Evolutionary conservation across 2,113 vertebrate genomes (phyloP).

Genomic region (Nycticebus coucang): DNA sequence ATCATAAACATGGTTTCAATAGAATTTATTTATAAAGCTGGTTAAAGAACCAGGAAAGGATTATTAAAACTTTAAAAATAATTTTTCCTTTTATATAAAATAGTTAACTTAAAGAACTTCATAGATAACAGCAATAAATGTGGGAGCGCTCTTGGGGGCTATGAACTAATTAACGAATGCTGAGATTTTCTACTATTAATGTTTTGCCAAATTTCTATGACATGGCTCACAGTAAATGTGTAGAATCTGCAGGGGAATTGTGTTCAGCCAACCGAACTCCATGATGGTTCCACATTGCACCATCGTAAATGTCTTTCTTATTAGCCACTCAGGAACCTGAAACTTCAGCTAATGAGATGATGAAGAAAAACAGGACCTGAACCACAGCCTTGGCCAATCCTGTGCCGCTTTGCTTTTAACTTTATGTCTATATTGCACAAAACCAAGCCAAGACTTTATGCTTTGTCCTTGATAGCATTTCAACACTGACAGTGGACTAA

Average conservation of each 20-base stretch:
- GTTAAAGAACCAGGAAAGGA: constrained; percentile 29
- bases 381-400: neutral
- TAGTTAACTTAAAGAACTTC: constrained; percentile 43
- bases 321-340: neutral
- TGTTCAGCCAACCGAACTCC: neutral
- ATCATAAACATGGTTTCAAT: constrained; percentile 70
- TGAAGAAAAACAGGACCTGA: neutral
- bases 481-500: neutral
- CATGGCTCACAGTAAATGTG: neutral
- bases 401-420: neutral
- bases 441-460: neutral
- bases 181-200: neutral
- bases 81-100: constrained; percentile 42
- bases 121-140: constrained; percentile 37
- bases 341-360: neutral
- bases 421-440: neutral
- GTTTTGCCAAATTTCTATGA: neutral
- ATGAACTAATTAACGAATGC: neutral
- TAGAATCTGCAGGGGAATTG: neutral
- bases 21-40: constrained; percentile 74
- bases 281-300: neutral
- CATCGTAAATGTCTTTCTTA: constrained; percentile 1
- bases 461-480: neutral
- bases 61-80: constrained; percentile 52
- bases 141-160: neutral